Evolutionary conservation across 2,888 invertebrate species (phyloP).

Genomic region (Pheosia tremula): DNA sequence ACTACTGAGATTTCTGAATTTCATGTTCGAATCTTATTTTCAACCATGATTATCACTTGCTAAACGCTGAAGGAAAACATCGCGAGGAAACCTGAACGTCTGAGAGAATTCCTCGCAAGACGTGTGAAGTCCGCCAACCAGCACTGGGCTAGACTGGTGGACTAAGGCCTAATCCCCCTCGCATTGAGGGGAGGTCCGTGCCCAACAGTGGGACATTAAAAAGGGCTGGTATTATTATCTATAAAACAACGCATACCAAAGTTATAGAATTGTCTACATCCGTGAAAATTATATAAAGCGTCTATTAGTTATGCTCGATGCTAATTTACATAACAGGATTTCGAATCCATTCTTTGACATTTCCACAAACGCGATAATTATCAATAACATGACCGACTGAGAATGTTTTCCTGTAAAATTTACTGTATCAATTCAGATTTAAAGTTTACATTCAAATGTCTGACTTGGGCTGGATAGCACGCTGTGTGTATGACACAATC

Average conservation of each 20-base stretch:
- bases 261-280: slow-evolving; percentile 14
- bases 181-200: no score
- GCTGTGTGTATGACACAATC: not conserved
- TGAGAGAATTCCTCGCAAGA: no score
- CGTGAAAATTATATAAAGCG: slow-evolving; percentile 46
- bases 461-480: not conserved
- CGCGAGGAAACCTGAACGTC: no score
- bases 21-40: no score
- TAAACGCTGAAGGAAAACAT: no score
- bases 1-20: no score
- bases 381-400: not conserved
- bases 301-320: slow-evolving; percentile 6
- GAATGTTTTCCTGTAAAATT: not conserved
- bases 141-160: no score
- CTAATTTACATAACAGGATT: slow-evolving; percentile 57
- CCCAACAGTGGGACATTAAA: no score
- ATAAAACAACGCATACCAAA: not conserved
- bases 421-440: not conserved
- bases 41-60: no score
- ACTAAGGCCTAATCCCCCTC: no score
- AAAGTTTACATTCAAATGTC: not conserved
- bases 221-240: no score
- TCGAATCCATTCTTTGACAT: slow-evolving; percentile 46
- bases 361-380: slow-evolving; percentile 21
- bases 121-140: no score